Evolutionary conservation across 2,888 invertebrate genomes (phyloP).

Genomic region (Pachymerium ferrugineum): DNA sequence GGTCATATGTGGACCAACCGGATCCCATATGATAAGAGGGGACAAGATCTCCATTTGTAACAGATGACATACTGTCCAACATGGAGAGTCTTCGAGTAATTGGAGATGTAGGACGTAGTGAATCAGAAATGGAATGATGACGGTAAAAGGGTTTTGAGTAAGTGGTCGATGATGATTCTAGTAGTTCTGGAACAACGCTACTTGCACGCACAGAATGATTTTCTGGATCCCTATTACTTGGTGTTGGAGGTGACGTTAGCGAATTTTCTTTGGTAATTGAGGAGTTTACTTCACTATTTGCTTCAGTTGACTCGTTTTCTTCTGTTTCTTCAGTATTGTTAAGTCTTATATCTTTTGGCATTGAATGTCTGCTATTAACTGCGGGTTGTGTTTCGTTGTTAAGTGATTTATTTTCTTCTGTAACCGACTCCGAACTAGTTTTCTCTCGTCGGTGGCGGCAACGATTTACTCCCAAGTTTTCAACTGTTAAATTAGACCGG

Average conservation of each 20-base stretch:
- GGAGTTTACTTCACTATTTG: not conserved
- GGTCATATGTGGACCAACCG: not conserved
- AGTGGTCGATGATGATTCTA: not conserved
- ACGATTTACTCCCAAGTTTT: not conserved
- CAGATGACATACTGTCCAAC: not conserved
- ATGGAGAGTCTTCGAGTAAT: not conserved
- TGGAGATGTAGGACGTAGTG: not conserved
- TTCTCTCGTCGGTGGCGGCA: not conserved
- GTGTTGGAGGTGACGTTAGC: too few species aligned
- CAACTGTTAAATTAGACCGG: constrained; percentile 22
- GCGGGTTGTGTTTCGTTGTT: not conserved
- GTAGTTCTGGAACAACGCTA: not conserved
- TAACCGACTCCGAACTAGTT: not conserved
- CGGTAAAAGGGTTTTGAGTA: not conserved
- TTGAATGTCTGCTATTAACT: not conserved
- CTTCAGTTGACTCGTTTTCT: not conserved
- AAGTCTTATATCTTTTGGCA: not conserved
- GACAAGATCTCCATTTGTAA: not conserved
- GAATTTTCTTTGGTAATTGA: not conserved
- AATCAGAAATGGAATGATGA: not conserved
- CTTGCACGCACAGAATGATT: not conserved
- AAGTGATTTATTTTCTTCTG: not conserved
- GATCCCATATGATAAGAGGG: not conserved
- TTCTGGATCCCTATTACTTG: too few species aligned
- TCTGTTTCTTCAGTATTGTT: not conserved